Percentiles rank a stretch among this genome's conserved stretches.
Conservation (phyloP, 2,888 invertebrate genomes). For the Oegoconia quadripuncta region DNA sequence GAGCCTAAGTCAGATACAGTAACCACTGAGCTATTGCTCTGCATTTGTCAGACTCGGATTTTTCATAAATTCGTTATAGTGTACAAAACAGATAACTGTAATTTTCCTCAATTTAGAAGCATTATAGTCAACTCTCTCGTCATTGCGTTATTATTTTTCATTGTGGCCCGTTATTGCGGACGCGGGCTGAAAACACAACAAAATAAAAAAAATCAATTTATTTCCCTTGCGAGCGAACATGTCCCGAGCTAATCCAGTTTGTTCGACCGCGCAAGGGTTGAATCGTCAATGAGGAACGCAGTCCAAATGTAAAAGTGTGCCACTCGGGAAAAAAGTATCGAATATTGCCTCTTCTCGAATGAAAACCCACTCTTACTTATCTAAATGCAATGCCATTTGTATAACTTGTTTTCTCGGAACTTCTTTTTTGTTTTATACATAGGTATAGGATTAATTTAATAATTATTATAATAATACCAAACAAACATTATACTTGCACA, state of each 20-base stretch:
- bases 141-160: slow-evolving; percentile 63
- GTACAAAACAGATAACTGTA: too few species aligned
- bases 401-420: too few species aligned
- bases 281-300: slow-evolving; percentile 72
- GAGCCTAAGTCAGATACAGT: too few species aligned
- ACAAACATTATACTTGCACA: too few species aligned
- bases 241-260: slow-evolving; percentile 75
- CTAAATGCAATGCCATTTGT: slow-evolving; percentile 53
- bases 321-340: slow-evolving; percentile 59
- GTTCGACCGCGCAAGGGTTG: slow-evolving; percentile 76
- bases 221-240: slow-evolving; percentile 72
- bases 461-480: too few species aligned
- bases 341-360: slow-evolving; percentile 62
- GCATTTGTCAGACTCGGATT: too few species aligned
- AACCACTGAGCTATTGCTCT: too few species aligned
- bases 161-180: slow-evolving; percentile 62
- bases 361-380: slow-evolving; percentile 51
- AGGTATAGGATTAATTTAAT: too few species aligned
- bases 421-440: too few species aligned
- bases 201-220: slow-evolving; percentile 72
- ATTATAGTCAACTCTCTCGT: slow-evolving; percentile 42
- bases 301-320: slow-evolving; percentile 69
- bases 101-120: too few species aligned
- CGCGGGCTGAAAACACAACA: slow-evolving; percentile 56
- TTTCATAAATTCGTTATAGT: too few species aligned